These are phyloP conservation scores for Diadegma fenestrale DNA, from an alignment of 2,888 invertebrate genomes.

Conservation along the genomic window DNA sequence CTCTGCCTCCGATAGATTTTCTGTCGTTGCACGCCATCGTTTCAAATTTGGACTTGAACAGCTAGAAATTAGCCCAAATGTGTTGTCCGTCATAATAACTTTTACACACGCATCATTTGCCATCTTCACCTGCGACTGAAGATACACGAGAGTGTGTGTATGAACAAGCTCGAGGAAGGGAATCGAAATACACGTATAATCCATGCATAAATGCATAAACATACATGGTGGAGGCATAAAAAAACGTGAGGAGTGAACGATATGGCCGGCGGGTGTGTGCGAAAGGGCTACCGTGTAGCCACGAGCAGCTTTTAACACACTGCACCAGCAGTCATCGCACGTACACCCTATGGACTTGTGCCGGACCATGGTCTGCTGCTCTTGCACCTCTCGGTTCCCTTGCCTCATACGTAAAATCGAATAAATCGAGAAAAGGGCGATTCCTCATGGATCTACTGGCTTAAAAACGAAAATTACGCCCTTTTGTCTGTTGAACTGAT, in stretches of 20 bases:
- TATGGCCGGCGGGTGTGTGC: slow-evolving; percentile 58
- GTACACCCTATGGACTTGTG: slow-evolving; percentile 43
- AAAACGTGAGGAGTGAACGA: slow-evolving; percentile 18
- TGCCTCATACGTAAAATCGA: neutral
- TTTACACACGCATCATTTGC: slow-evolving; percentile 17
- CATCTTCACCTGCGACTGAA: neutral
- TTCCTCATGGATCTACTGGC: neutral
- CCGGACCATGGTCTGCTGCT: slow-evolving; percentile 34
- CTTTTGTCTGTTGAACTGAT: neutral
- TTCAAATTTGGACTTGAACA: neutral
- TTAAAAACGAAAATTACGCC: neutral
- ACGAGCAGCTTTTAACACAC: slow-evolving; percentile 45
- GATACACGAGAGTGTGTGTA: neutral
- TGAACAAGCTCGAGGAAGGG: neutral
- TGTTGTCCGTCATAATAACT: slow-evolving; percentile 36
- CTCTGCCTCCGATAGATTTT: slow-evolving; percentile 3
- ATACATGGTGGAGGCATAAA: neutral
- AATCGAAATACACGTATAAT: neutral
- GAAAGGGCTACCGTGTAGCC: slow-evolving; percentile 68
- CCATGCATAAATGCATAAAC: neutral
- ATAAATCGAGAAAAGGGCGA: neutral
- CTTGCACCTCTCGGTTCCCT: slow-evolving; percentile 24
- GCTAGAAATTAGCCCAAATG: slow-evolving; percentile 44
- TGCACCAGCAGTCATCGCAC: slow-evolving; percentile 65
- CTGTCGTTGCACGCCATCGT: neutral